A percentile compares a stretch with the other conserved stretches of the same genome.
phyloP scores from a whole-genome alignment of 2,797 vertebrate genomes.

The Fratercula arctica region DNA sequence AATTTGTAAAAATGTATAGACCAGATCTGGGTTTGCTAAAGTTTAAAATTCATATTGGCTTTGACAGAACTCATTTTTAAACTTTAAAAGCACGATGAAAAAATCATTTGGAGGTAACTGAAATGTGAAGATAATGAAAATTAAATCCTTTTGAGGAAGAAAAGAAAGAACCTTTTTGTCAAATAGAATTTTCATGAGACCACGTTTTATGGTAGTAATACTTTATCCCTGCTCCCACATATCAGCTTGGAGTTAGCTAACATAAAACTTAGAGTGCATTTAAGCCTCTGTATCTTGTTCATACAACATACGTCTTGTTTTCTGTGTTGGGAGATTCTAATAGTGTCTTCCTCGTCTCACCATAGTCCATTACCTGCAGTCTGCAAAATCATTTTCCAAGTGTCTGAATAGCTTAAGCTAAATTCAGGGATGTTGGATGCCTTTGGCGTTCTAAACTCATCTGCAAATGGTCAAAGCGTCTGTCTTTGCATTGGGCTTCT shows the following conservation, averaged over 20 bases:
- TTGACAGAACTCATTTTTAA: neutral
- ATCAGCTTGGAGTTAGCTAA: neutral
- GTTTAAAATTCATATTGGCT: neutral
- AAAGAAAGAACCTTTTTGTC: neutral
- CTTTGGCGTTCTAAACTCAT: neutral
- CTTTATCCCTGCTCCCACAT: neutral
- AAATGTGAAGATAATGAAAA: neutral
- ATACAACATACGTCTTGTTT: neutral
- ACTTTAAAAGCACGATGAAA: neutral
- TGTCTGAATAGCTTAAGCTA: neutral
- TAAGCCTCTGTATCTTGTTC: neutral
- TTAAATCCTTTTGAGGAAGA: neutral
- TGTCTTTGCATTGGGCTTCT: neutral
- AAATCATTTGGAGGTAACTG: neutral
- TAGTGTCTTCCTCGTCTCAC: neutral
- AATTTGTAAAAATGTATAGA: neutral
- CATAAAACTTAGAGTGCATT: neutral
- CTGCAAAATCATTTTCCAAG: neutral
- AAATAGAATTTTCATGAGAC: neutral
- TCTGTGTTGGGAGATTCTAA: neutral
- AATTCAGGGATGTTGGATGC: neutral
- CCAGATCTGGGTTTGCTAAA: neutral
- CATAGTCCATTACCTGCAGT: neutral
- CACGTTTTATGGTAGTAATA: neutral
- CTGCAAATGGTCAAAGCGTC: neutral